Evolutionary conservation across 2,113 vertebrate species (phyloP).

Genomic region (Chaetodon trifascialis): DNA sequence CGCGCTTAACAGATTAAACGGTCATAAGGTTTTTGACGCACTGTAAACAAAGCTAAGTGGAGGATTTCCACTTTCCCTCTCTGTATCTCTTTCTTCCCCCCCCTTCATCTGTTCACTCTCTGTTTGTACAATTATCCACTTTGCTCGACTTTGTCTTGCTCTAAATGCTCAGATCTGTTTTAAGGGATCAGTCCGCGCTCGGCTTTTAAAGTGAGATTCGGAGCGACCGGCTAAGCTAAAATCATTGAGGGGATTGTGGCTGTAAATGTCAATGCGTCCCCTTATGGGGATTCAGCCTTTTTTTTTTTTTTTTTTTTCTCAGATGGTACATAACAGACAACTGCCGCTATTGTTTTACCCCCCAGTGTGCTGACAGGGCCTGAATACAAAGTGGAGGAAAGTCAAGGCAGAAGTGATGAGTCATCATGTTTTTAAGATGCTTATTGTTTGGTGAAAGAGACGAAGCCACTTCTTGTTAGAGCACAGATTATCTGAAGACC

Average conservation of each 20-base stretch:
- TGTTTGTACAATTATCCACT: conserved; percentile 69
- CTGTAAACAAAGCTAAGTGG: conserved; percentile 65
- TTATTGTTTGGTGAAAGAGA: conserved; percentile 38
- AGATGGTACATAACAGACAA: conserved; percentile 23
- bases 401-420: conserved; percentile 50
- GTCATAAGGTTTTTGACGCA: conserved; percentile 37
- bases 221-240: conserved; percentile 44
- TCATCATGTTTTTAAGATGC: conserved; percentile 49
- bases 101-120: not conserved
- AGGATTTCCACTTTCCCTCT: conserved; percentile 59
- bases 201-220: conserved; percentile 29
- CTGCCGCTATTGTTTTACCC: conserved; percentile 42
- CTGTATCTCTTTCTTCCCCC: not conserved
- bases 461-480: conserved; percentile 17
- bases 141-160: conserved; percentile 45
- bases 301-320: not conserved
- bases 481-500: conserved; percentile 24
- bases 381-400: conserved; percentile 44
- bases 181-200: conserved; percentile 50
- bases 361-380: conserved; percentile 45
- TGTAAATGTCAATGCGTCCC: conserved; percentile 67
- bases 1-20: conserved; percentile 72
- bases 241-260: conserved; percentile 56
- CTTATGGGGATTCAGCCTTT: conserved; percentile 19
- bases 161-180: conserved; percentile 42